Conservation (phyloP, 1,140 invertebrate species). For the Oryzaephilus surinamensis region DNA sequence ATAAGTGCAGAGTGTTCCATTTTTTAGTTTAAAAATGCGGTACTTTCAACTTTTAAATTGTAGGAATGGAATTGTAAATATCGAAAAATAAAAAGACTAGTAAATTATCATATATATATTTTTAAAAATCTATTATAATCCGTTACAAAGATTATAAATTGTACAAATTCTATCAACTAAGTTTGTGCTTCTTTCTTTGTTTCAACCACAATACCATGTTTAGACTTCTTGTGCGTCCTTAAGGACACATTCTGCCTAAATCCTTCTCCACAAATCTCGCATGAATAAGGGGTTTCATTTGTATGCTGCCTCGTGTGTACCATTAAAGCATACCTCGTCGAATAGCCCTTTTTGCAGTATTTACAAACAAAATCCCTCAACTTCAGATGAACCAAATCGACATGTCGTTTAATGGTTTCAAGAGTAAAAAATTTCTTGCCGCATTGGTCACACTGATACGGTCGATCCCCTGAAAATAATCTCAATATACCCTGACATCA, state of each 20-base stretch:
- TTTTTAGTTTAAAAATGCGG: too few species aligned
- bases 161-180: too few species aligned
- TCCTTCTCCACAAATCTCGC: constrained; percentile 1
- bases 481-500: not conserved
- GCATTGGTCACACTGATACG: not conserved
- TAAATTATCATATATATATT: too few species aligned
- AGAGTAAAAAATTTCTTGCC: constrained; percentile 1
- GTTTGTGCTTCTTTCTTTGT: too few species aligned
- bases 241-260: not conserved
- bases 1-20: too few species aligned
- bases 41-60: too few species aligned
- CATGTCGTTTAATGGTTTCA: not conserved
- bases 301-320: constrained; percentile 2
- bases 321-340: not conserved
- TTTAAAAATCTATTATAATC: too few species aligned
- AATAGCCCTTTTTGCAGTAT: not conserved
- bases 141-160: too few species aligned
- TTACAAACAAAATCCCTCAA: constrained; percentile 1
- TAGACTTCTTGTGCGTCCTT: constrained; percentile 1
- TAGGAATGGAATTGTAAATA: too few species aligned
- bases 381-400: constrained; percentile 1
- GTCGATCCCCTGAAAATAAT: not conserved
- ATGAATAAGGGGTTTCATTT: constrained; percentile 1
- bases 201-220: constrained; percentile 2
- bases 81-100: too few species aligned